These are phyloP conservation scores for Chromoteleia sp. DNA, from an alignment of 2,888 invertebrate genomes.

Conservation along the genomic window DNA sequence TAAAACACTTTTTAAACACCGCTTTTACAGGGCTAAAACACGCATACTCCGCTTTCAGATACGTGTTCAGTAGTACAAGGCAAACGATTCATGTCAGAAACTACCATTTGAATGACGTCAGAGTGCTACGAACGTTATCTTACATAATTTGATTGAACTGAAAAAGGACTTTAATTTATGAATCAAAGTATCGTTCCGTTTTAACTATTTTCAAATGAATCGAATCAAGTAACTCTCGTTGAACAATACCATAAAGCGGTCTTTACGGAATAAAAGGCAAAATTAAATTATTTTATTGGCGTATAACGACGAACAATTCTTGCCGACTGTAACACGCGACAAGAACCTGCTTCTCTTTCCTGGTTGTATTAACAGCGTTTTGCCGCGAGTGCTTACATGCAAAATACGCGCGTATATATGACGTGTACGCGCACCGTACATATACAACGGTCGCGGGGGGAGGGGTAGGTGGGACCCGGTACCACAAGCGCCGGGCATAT, in stretches of 20 bases:
- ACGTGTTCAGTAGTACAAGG: too few species aligned
- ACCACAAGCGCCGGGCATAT: conserved; percentile 10
- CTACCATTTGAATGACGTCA: too few species aligned
- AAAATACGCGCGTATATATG: conserved; percentile 54
- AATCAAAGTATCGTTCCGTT: not conserved
- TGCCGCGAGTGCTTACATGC: conserved; percentile 53
- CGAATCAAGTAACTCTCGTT: not conserved
- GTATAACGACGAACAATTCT: conserved; percentile 60
- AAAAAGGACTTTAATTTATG: too few species aligned
- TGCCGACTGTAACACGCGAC: conserved; percentile 36
- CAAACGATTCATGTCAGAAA: too few species aligned
- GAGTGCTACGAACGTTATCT: too few species aligned
- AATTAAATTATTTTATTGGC: conserved; percentile 49
- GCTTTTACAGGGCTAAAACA: too few species aligned
- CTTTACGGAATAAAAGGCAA: not conserved
- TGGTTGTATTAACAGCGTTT: conserved; percentile 58
- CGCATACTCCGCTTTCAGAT: too few species aligned
- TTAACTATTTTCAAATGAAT: not conserved
- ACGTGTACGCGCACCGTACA: conserved; percentile 24
- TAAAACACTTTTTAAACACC: too few species aligned
- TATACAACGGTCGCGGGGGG: conserved; percentile 6
- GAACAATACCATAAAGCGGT: not conserved
- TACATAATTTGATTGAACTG: too few species aligned
- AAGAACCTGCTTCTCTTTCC: conserved; percentile 60
- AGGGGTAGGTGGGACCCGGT: conserved; percentile 31